A percentile compares a stretch with the other conserved stretches of the same genome.
phyloP scores from a whole-genome alignment of 2,888 invertebrate species.

The Liopterus haemorrhoidalis region DNA sequence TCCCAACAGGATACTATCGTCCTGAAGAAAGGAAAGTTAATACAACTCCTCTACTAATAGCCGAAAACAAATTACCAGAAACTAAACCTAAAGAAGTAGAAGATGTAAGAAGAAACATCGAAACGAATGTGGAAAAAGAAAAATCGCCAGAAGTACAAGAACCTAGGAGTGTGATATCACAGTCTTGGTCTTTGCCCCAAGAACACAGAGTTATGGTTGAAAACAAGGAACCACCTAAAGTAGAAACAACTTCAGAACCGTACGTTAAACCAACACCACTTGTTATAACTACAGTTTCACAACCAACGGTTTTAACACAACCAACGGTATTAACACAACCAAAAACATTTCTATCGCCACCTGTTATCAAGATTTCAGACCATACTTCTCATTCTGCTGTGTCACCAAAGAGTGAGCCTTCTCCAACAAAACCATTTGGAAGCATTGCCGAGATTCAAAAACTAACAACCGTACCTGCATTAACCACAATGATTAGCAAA shows the following conservation, averaged over 20 bases:
- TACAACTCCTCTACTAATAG: conserved; percentile 17
- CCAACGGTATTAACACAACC: conserved; percentile 22
- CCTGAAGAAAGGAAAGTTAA: conserved; percentile 38
- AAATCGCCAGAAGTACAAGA: not conserved
- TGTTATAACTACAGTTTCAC: conserved; percentile 8
- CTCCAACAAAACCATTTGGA: conserved; percentile 11
- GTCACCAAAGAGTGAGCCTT: conserved; percentile 30
- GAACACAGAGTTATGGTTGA: conserved; percentile 2
- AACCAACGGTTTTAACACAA: conserved; percentile 20
- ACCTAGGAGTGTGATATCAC: conserved; percentile 5
- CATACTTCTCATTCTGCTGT: conserved; percentile 32
- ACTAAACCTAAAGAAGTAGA: conserved; percentile 6
- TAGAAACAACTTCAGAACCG: conserved; percentile 12
- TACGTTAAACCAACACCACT: conserved; percentile 13
- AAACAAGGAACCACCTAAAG: not conserved
- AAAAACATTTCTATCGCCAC: conserved; percentile 28
- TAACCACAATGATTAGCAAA: conserved; percentile 14
- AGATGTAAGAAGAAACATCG: conserved; percentile 18
- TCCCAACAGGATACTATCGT: conserved; percentile 50
- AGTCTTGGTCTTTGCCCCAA: conserved; percentile 5
- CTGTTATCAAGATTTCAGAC: conserved; percentile 35
- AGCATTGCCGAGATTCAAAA: conserved; percentile 24
- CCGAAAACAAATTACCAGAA: conserved; percentile 11
- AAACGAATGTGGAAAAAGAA: conserved; percentile 13
- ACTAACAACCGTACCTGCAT: conserved; percentile 22